Evolutionary conservation across 2,797 vertebrate species (phyloP), one percentile per base, ranked within the genome.

Genomic region (Rhabdophis nuchalis): DNA sequence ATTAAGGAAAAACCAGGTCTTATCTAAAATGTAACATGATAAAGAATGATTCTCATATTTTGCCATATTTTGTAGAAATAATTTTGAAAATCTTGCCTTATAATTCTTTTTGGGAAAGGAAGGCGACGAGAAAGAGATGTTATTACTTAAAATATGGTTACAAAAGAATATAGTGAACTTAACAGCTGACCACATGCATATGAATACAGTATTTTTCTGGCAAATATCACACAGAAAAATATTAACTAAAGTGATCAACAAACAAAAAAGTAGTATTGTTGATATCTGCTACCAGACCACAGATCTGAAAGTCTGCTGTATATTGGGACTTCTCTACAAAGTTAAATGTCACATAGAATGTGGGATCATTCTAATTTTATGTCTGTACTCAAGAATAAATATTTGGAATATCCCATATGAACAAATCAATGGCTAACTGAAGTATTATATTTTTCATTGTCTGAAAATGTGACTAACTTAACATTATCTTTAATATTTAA

Each of bases 1-100:
- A 97, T 98, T 97, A 98, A 98, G 98, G 94, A 97, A 97, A 97
- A 87, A 16, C 4, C 2, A 29, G 52, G 14, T 77, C 50, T 82
- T 58, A 54, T 60, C 27, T 92, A 85, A 68, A 5, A 61, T 23
- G 90, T 91, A 86, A 41, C 8, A 64, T 13, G 2, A 41, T 4
- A n/a, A 10, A 82, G 29, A 60, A 90, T 58, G 9, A 18, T 6
- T 32, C 54, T 10, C 0, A 0, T 16, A 56, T 77, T 41, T 61
- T 88, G 9, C 11, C 5, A 0, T 2, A 9, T 13, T 91, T 64
- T 46, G 58, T 16, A 36, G 32, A 0, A 5, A 18, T 29, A 89
- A 90, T 46, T 20, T 82, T 82, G 72, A 9, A 82, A 82, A 82
- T 25, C n/a, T 46, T 82, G 41, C 9, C 72, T 5, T 25, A 12